These are phyloP conservation scores for Haemorhous mexicanus DNA, from an alignment of 2,113 vertebrate species.

Conservation along the genomic window DNA sequence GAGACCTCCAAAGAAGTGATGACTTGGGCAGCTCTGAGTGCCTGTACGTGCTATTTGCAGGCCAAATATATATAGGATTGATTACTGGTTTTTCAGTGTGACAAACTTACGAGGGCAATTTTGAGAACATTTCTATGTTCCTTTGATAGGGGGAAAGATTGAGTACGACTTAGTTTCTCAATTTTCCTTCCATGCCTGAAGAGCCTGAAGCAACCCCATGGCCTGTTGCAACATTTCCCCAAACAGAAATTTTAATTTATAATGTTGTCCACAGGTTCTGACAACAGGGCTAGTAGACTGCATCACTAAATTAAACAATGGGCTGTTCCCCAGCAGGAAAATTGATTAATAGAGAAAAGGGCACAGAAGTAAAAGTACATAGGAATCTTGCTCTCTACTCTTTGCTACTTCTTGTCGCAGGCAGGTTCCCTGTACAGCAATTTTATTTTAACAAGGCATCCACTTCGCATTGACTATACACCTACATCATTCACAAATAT, in stretches of 20 bases:
- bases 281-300: background rate
- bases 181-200: background rate
- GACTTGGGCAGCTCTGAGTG: background rate
- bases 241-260: slow-evolving; percentile 14
- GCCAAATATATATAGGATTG: background rate
- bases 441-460: slow-evolving; percentile 16
- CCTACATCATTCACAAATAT: background rate
- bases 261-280: background rate
- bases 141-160: background rate
- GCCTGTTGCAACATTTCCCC: background rate
- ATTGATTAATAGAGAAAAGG: background rate
- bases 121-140: background rate
- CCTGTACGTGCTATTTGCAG: background rate
- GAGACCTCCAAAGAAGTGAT: background rate
- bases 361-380: background rate
- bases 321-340: slow-evolving; percentile 1
- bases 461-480: background rate
- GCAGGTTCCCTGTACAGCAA: background rate
- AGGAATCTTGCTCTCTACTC: background rate
- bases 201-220: background rate
- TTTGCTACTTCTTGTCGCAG: background rate
- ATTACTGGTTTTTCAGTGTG: background rate
- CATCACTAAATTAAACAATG: slow-evolving; percentile 20
- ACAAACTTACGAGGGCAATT: background rate
- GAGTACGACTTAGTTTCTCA: background rate